Percentiles rank a stretch among this genome's conserved stretches.
Conservation (phyloP, 2,113 vertebrate genomes). For the Nannospalax galili region DNA sequence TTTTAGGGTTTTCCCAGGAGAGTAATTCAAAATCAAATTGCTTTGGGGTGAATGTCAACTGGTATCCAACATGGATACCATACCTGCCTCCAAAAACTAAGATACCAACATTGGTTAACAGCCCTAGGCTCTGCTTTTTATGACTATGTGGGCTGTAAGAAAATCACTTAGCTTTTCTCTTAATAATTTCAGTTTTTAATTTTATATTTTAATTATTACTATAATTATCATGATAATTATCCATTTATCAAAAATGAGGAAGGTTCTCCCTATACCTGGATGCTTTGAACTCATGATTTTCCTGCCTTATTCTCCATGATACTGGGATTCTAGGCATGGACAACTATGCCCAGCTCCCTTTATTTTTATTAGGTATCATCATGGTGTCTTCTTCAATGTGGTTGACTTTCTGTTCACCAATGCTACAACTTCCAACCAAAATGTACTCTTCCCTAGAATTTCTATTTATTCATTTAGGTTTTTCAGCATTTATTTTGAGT, state of each 20-base stretch:
- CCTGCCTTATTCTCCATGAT: background rate
- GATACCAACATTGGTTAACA: background rate
- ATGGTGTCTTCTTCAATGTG: background rate
- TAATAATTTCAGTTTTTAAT: background rate
- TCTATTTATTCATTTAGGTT: background rate
- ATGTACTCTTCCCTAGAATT: background rate
- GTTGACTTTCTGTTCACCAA: background rate
- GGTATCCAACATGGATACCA: slow-evolving; percentile 44
- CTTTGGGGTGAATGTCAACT: slow-evolving; percentile 37
- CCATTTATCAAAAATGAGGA: background rate
- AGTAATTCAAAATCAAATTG: slow-evolving; percentile 59
- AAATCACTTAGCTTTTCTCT: slow-evolving; percentile 47
- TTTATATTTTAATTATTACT: slow-evolving; percentile 49
- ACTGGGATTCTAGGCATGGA: background rate
- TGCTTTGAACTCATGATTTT: background rate
- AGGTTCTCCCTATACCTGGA: background rate
- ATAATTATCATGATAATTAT: background rate
- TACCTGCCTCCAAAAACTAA: slow-evolving; percentile 45
- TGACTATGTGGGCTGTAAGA: slow-evolving; percentile 36
- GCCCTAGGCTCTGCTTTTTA: background rate
- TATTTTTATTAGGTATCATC: background rate
- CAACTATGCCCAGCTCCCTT: background rate
- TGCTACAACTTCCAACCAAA: background rate
- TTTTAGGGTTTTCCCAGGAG: slow-evolving; percentile 65
- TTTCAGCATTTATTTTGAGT: slow-evolving; percentile 4